phyloP scores from a whole-genome alignment of 2,113 vertebrate species.

The Malurus melanocephalus region DNA sequence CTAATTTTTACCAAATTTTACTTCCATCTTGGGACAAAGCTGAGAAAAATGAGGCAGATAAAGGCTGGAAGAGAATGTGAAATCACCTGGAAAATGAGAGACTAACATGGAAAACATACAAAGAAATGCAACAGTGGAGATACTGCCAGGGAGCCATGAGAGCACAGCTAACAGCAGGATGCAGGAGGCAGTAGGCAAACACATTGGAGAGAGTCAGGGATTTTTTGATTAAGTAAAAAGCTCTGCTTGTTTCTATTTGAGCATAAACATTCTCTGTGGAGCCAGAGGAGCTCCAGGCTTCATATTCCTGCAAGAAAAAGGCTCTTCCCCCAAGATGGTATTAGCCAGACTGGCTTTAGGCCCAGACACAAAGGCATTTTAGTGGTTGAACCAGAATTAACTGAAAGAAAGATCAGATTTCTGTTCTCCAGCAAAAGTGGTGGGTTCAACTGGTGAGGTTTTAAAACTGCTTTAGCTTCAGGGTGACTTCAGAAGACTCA shows the following conservation, averaged over 20 bases:
- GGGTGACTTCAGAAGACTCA: not conserved
- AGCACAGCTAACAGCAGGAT: not conserved
- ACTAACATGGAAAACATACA: not conserved
- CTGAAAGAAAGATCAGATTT: not conserved
- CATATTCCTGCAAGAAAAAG: not conserved
- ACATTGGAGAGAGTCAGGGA: fast-evolving
- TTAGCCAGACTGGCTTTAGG: not conserved
- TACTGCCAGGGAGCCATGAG: not conserved
- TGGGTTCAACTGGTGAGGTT: not conserved
- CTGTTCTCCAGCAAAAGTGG: not conserved
- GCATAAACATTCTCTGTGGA: not conserved
- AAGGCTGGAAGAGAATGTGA: not conserved
- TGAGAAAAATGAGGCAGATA: not conserved
- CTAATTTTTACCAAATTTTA: not conserved
- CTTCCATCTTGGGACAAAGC: not conserved
- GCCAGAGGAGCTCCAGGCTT: not conserved
- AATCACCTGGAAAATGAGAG: not conserved
- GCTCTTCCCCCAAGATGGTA: not conserved
- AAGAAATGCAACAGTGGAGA: not conserved
- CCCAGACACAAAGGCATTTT: not conserved
- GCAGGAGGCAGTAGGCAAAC: not conserved
- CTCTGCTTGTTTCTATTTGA: not conserved
- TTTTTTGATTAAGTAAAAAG: not conserved
- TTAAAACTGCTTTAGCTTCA: not conserved
- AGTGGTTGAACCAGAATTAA: not conserved